Evolutionary conservation across 2,888 invertebrate species (phyloP).

Genomic region (Xestia xanthographa): DNA sequence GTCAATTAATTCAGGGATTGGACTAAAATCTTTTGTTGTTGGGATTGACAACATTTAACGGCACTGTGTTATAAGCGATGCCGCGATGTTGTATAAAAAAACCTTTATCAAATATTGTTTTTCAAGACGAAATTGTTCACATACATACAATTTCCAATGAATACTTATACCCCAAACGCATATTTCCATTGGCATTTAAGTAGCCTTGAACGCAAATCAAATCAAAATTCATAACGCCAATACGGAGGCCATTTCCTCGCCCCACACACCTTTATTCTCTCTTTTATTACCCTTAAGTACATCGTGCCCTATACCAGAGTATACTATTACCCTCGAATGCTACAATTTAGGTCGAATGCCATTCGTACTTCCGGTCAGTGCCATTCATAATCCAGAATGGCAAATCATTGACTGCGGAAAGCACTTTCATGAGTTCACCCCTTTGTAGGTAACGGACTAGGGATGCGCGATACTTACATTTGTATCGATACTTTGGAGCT

Average conservation of each 20-base stretch:
- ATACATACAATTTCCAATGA: neutral
- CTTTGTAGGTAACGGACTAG: conserved; percentile 30
- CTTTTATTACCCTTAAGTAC: conserved; percentile 36
- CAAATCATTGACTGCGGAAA: conserved; percentile 59
- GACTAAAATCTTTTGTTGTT: conserved; percentile 1
- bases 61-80: neutral
- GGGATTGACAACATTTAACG: neutral
- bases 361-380: conserved; percentile 66
- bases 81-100: neutral
- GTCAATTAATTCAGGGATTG: conserved; percentile 36
- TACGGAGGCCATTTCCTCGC: conserved; percentile 39
- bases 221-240: conserved; percentile 46
- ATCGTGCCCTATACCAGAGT: conserved; percentile 19
- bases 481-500: neutral
- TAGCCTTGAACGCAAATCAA: conserved; percentile 9
- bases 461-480: neutral
- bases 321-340: conserved; percentile 54
- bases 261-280: conserved; percentile 22
- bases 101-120: neutral
- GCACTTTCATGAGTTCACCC: conserved; percentile 54
- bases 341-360: conserved; percentile 61
- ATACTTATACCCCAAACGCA: neutral
- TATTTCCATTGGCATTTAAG: conserved; percentile 1
- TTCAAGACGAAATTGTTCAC: neutral
- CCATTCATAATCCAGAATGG: conserved; percentile 60